Conservation (phyloP, 2,113 vertebrate genomes). For the Callopanchax toddi region DNA sequence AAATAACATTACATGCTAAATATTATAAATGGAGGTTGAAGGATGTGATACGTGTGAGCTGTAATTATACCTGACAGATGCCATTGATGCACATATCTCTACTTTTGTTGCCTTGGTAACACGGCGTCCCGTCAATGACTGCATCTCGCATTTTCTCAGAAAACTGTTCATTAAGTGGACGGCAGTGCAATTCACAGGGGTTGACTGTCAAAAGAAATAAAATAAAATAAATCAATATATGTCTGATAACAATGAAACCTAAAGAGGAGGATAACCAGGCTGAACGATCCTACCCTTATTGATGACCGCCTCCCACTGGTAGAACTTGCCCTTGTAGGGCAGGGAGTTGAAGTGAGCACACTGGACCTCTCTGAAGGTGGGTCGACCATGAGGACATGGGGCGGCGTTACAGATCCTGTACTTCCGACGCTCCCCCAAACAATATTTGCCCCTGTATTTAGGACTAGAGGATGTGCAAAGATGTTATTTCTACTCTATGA, state of each 20-base stretch:
- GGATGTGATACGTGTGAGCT: not conserved
- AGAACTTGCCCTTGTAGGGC: constrained; percentile 88
- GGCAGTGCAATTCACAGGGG: constrained; percentile 95
- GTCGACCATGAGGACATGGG: constrained; percentile 74
- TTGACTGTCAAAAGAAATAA: constrained; percentile 75
- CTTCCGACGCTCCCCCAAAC: constrained; percentile 87
- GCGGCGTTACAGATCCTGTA: constrained; percentile 83
- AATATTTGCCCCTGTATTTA: constrained; percentile 87
- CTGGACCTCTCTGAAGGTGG: constrained; percentile 88
- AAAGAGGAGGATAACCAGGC: not conserved
- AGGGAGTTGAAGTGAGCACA: constrained; percentile 88
- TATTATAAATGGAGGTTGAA: not conserved
- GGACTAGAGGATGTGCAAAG: constrained; percentile 76
- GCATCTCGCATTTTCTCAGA: constrained; percentile 90
- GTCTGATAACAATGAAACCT: not conserved
- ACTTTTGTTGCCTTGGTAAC: constrained; percentile 82
- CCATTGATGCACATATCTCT: constrained; percentile 92
- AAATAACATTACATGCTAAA: no score
- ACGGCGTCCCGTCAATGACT: constrained; percentile 88
- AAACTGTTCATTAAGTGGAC: constrained; percentile 83
- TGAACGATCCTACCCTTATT: constrained; percentile 80
- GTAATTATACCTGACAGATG: constrained; percentile 89
- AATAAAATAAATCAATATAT: not conserved
- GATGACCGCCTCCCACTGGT: constrained; percentile 88
- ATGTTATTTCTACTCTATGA: not conserved